Evolutionary conservation across 2,113 vertebrate species (phyloP), one percentile per base, ranked within the genome.

Genomic region (Myotis davidii): DNA sequence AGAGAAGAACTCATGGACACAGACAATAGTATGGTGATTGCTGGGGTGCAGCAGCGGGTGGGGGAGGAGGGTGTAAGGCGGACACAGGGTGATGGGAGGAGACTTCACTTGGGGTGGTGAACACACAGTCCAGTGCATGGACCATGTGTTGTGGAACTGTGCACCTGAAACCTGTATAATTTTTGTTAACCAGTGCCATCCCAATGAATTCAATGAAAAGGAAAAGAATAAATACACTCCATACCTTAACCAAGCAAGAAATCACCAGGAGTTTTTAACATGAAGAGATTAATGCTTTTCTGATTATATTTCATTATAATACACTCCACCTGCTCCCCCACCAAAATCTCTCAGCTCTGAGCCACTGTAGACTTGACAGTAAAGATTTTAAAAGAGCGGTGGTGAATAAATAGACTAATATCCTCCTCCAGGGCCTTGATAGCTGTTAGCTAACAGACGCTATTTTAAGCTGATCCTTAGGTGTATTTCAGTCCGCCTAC

Each of bases 381-480:
- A 45, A 74, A 45, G 32, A 85, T 23, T 94, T 94, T 81, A 54
- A 32, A 94, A 76, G 13, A 67, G 1, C 0, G 6, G 2, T 56
- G 54, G 5, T 2, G 4, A 95, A 50, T 56, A 86, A 59, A 79
- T 61, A 82, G 29, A 42, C 32, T 42, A 54, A 96, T 88, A 91
- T 61, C 10, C 21, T 94, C 25, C 95, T 91, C 82, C 54, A 83
- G 59, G 85, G 9, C 14, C 9, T 72, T 50, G 13, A 21, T 50
- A 73, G 23, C n/a, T 74, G 10, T 48, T 42, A 82, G 25, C 14
- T 39, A 4, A 37, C 70, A 45, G 11, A 14, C 45, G 59, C 61
- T 93, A 82, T 86, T 91, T 70, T 39, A 89, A 95, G 50, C 34
- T 64, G 42, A 65, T 11, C 21, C 56, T 78, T 48, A 78, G 93